Evolutionary conservation across 2,113 vertebrate genomes (phyloP).

Genomic region (Mystacornis crossleyi): DNA sequence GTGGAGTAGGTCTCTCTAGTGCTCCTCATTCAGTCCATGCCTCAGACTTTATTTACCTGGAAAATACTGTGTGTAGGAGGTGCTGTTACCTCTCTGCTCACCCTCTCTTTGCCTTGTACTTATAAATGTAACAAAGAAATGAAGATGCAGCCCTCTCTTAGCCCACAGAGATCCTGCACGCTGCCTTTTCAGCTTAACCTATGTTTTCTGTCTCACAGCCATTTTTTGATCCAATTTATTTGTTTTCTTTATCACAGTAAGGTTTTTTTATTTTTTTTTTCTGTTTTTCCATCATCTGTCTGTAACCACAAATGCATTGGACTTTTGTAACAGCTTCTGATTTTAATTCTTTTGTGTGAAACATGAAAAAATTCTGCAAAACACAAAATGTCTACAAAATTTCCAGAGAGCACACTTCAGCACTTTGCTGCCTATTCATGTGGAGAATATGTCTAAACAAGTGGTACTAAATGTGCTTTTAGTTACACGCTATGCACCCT

Average conservation of each 20-base stretch:
- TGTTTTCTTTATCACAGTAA: not conserved
- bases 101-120: not conserved
- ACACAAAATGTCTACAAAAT: not conserved
- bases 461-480: conserved; percentile 2
- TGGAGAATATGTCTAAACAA: not conserved
- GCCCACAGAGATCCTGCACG: not conserved
- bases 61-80: not conserved
- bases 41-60: not conserved
- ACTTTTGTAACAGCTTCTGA: not conserved
- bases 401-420: not conserved
- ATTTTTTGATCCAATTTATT: not conserved
- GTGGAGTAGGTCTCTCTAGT: not conserved
- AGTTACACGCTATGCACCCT: not conserved
- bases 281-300: not conserved
- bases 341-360: conserved; percentile 4
- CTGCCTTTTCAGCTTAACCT: not conserved
- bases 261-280: too few species aligned
- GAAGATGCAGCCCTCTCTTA: not conserved
- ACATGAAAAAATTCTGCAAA: not conserved
- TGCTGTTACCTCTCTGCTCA: not conserved
- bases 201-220: not conserved
- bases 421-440: conserved; percentile 14
- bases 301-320: not conserved
- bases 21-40: not conserved
- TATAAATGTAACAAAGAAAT: not conserved